These are phyloP conservation scores for Leucoptera coffeella DNA, from an alignment of 2,888 invertebrate genomes.

Conservation along the genomic window DNA sequence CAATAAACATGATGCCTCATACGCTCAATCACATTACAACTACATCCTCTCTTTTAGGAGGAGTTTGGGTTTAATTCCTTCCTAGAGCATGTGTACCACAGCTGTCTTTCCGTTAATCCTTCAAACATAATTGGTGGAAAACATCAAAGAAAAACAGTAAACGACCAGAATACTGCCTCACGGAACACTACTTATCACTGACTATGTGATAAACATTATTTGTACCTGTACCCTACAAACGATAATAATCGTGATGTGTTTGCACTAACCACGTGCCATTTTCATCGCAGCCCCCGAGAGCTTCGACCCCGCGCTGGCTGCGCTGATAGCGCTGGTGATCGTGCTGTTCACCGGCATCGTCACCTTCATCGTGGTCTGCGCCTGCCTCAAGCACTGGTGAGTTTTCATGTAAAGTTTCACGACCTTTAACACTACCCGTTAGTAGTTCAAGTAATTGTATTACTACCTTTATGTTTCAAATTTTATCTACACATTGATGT, in stretches of 20 bases:
- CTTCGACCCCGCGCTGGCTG: slow-evolving; percentile 82
- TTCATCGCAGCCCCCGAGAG: slow-evolving; percentile 52
- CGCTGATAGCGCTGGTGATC: slow-evolving; percentile 76
- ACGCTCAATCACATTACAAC: no score
- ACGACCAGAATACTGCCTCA: no score
- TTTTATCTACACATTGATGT: neutral
- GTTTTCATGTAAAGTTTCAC: no score
- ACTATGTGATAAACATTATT: neutral
- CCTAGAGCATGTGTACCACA: no score
- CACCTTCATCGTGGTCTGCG: slow-evolving; percentile 81
- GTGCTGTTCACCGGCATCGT: slow-evolving; percentile 81
- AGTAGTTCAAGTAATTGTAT: neutral
- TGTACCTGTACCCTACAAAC: neutral
- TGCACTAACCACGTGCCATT: no score
- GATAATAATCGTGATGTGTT: no score
- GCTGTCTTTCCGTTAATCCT: no score
- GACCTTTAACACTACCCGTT: no score
- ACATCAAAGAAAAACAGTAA: no score
- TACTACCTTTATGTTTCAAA: neutral
- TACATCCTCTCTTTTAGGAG: no score
- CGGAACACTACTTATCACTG: neutral
- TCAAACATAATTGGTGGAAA: no score
- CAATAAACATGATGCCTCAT: slow-evolving; percentile 5
- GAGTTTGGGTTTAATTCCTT: no score
- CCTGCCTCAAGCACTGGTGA: slow-evolving; percentile 80